Conservation (phyloP, 2,888 invertebrate species). For the Melanchra persicariae region DNA sequence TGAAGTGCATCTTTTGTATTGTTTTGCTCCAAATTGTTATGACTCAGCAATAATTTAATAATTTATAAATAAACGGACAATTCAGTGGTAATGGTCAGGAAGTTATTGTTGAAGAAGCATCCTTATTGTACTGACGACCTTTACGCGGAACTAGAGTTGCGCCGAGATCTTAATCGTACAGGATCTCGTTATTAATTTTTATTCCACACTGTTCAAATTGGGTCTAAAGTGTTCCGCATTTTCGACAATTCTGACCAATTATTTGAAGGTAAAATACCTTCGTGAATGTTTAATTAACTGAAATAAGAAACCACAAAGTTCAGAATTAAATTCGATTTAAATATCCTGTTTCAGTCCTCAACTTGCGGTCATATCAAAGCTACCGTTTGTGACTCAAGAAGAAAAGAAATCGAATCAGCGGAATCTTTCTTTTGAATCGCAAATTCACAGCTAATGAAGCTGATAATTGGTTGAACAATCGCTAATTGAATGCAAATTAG, state of each 20-base stretch:
- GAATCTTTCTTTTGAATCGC: conserved; percentile 28
- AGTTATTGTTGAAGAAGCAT: conserved; percentile 74
- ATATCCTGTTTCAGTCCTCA: not conserved
- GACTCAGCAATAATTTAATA: conserved; percentile 59
- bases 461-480: conserved; percentile 51
- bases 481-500: conserved; percentile 60
- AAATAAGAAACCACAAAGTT: conserved; percentile 10
- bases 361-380: not conserved
- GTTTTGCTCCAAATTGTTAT: conserved; percentile 61
- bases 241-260: conserved; percentile 40
- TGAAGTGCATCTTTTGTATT: conserved; percentile 60
- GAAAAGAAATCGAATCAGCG: conserved; percentile 22
- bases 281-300: conserved; percentile 8
- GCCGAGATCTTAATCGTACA: conserved; percentile 77
- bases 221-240: conserved; percentile 59
- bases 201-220: conserved; percentile 47
- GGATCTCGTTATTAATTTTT: conserved; percentile 69
- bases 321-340: not conserved
- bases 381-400: not conserved
- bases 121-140: conserved; percentile 78
- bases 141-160: conserved; percentile 79
- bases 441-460: conserved; percentile 36
- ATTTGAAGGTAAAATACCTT: conserved; percentile 32
- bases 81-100: conserved; percentile 61
- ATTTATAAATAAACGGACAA: conserved; percentile 58